Evolutionary conservation across 2,113 vertebrate genomes (phyloP).

Genomic region (Diglossa brunneiventris): DNA sequence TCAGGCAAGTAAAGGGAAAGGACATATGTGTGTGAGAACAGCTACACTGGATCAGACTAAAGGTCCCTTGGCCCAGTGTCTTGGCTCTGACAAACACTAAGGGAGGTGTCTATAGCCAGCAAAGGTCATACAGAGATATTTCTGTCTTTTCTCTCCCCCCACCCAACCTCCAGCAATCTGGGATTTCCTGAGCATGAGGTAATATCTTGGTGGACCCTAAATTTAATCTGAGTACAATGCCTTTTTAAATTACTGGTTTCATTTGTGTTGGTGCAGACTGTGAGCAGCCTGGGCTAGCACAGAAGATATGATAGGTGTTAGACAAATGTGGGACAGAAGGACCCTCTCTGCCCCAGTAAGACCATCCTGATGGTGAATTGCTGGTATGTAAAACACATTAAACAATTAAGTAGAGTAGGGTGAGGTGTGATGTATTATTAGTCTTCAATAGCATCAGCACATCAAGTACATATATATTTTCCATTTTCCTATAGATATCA

Average conservation of each 20-base stretch:
- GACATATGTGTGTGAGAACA: rapidly evolving
- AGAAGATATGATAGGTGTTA: neutral
- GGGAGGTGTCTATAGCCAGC: neutral
- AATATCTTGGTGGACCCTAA: neutral
- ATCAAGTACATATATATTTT: neutral
- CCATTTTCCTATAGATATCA: neutral
- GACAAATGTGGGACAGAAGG: neutral
- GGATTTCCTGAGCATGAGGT: neutral
- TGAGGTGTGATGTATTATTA: neutral
- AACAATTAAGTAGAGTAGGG: neutral
- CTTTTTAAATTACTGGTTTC: neutral
- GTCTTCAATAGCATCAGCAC: neutral
- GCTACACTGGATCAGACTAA: neutral
- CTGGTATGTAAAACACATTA: neutral
- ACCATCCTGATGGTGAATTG: neutral
- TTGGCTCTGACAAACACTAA: neutral
- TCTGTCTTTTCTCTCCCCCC: neutral
- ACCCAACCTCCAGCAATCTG: neutral
- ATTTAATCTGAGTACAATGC: neutral
- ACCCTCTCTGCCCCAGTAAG: neutral
- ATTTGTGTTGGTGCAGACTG: neutral
- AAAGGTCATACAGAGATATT: neutral
- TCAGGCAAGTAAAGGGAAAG: neutral
- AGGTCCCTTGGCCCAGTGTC: neutral
- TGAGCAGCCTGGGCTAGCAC: neutral